phyloP scores from a whole-genome alignment of 23 tunicate genomes.

The Styela clava region DNA sequence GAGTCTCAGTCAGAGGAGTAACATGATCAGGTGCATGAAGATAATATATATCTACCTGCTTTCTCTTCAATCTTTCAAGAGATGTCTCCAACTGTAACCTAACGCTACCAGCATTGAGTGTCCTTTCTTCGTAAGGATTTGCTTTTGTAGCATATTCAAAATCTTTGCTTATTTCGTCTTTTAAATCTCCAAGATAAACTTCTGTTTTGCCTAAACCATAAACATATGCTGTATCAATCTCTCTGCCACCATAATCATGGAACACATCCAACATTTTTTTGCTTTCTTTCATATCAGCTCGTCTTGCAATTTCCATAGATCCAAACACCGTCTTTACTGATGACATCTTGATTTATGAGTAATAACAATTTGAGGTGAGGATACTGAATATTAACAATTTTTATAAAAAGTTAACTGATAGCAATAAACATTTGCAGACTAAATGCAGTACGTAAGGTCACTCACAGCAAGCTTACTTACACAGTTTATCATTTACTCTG shows the following conservation, averaged over 20 bases:
- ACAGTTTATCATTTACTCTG: too few relatives aligned
- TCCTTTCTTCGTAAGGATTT: conserved; percentile 67
- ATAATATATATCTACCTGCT: conserved; percentile 62
- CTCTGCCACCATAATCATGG: conserved; percentile 24
- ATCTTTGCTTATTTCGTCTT: conserved; percentile 16
- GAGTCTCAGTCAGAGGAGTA: conserved; percentile 73
- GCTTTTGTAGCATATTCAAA: conserved; percentile 69
- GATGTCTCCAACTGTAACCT: conserved; percentile 78
- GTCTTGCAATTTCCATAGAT: conserved; percentile 55
- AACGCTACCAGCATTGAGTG: conserved; percentile 36
- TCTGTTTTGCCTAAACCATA: conserved; percentile 78
- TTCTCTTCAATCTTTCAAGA: conserved; percentile 33
- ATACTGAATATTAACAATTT: too few relatives aligned
- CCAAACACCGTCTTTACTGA: conserved; percentile 59
- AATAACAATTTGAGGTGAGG: too few relatives aligned
- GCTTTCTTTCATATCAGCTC: conserved; percentile 47
- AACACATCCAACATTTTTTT: conserved; percentile 39
- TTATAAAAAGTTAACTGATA: too few relatives aligned
- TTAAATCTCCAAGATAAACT: conserved; percentile 49
- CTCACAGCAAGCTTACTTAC: too few relatives aligned
- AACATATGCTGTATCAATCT: conserved; percentile 80
- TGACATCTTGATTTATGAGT: neutral
- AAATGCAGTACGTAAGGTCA: too few relatives aligned
- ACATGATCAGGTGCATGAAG: conserved; percentile 92
- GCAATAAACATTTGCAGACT: too few relatives aligned